Percentiles rank a stretch among this genome's conserved stretches.
Evolutionary conservation across 2,113 vertebrate species (phyloP).

Genomic region (Lampris megalopsis): DNA sequence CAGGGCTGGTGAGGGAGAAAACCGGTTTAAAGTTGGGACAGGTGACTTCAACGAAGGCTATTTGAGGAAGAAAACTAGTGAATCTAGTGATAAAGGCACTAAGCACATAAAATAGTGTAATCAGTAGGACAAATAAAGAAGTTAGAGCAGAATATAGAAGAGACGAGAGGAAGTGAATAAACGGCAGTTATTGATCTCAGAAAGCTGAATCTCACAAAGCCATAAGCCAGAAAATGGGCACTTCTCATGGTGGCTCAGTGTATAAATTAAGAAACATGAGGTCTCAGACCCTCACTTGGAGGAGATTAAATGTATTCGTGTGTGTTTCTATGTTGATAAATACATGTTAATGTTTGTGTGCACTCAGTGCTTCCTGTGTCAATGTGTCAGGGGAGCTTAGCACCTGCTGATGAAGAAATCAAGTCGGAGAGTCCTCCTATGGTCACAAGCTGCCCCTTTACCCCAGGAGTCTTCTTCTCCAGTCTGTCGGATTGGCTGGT

Average conservation of each 20-base stretch:
- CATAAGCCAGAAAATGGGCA: slow-evolving; percentile 43
- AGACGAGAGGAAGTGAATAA: too few species aligned
- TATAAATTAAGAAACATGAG: slow-evolving; percentile 44
- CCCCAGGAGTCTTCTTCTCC: slow-evolving; percentile 65
- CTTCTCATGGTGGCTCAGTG: slow-evolving; percentile 64
- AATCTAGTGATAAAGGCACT: too few species aligned
- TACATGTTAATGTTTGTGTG: slow-evolving; percentile 39
- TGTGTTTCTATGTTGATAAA: slow-evolving; percentile 17
- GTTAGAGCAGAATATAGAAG: too few species aligned
- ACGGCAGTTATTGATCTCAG: too few species aligned
- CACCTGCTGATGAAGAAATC: slow-evolving; percentile 83
- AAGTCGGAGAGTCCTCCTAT: slow-evolving; percentile 69
- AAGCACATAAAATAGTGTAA: too few species aligned
- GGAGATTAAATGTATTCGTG: slow-evolving; percentile 26
- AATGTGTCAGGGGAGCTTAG: slow-evolving; percentile 60
- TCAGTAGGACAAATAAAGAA: too few species aligned
- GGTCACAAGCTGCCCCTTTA: slow-evolving; percentile 81
- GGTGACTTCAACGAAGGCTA: too few species aligned
- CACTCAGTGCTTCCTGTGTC: slow-evolving; percentile 44
- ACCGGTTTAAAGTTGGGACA: too few species aligned
- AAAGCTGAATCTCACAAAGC: too few species aligned
- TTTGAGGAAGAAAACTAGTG: too few species aligned
- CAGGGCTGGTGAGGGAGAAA: too few species aligned
- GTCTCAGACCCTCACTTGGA: slow-evolving; percentile 44
- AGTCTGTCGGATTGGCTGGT: slow-evolving; percentile 70